These are phyloP conservation scores for Trachelipus rathkii DNA, from an alignment of 1,140 invertebrate species.

Conservation along the genomic window DNA sequence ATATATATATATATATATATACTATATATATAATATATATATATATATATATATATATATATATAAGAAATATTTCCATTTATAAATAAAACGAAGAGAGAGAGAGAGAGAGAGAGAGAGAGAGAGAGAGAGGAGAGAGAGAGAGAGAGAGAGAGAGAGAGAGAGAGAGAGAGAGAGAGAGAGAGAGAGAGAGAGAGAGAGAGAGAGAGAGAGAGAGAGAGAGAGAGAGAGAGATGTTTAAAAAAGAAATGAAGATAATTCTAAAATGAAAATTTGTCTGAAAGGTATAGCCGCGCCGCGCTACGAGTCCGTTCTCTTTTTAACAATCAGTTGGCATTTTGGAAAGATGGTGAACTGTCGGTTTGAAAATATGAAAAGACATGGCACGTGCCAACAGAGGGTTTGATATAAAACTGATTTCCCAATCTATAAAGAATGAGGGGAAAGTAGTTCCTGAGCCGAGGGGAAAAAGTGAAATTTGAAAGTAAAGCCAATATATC, in stretches of 20 bases:
- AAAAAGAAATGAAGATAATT: background rate
- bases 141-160: background rate
- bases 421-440: slow-evolving; percentile 12
- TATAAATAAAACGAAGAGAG: too few relatives aligned
- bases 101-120: too few relatives aligned
- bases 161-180: slow-evolving; percentile 11
- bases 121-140: too few relatives aligned
- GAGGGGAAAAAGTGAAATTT: slow-evolving; percentile 6
- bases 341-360: background rate
- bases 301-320: background rate
- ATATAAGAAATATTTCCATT: background rate
- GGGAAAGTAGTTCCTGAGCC: background rate
- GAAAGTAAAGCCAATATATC: slow-evolving; percentile 5
- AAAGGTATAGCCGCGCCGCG: background rate
- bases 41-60: background rate
- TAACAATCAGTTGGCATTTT: background rate
- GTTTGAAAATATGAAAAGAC: slow-evolving; percentile 1
- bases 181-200: slow-evolving; percentile 11
- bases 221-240: background rate
- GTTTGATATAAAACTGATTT: slow-evolving; percentile 13
- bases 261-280: background rate
- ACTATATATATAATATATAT: background rate
- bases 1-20: slow-evolving; percentile 15
- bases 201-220: too few relatives aligned
- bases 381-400: background rate